Evolutionary conservation across 2,888 invertebrate species (phyloP).

Genomic region (Seira musarum): DNA sequence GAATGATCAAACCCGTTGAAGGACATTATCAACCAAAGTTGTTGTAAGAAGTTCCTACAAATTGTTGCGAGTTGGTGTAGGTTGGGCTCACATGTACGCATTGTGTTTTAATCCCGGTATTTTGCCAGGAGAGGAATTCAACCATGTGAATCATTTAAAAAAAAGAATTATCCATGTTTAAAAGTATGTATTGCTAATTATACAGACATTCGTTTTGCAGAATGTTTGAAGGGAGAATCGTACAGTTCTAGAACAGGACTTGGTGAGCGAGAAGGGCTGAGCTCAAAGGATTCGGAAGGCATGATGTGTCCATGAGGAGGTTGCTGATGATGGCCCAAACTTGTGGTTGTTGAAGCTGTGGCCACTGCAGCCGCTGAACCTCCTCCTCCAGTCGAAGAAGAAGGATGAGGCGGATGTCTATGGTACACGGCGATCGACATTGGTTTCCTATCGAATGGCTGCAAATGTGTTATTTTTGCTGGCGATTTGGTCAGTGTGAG

Average conservation of each 20-base stretch:
- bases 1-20: too few relatives aligned
- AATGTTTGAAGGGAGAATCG: slow-evolving; percentile 68
- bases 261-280: slow-evolving; percentile 67
- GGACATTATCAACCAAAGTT: too few relatives aligned
- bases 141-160: too few relatives aligned
- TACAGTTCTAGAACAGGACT: slow-evolving; percentile 68
- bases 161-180: not conserved
- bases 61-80: too few relatives aligned
- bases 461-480: slow-evolving; percentile 68
- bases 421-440: slow-evolving; percentile 69
- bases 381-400: slow-evolving; percentile 39
- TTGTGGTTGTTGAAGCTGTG: slow-evolving; percentile 51
- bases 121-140: too few relatives aligned
- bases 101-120: too few relatives aligned
- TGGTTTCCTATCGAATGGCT: slow-evolving; percentile 64
- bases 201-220: slow-evolving; percentile 69
- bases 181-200: slow-evolving; percentile 44
- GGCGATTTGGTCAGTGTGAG: slow-evolving; percentile 69
- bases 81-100: too few relatives aligned
- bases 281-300: slow-evolving; percentile 70
- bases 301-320: slow-evolving; percentile 65
- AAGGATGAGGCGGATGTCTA: slow-evolving; percentile 63
- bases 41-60: too few relatives aligned
- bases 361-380: slow-evolving; percentile 48
- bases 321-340: slow-evolving; percentile 48